These are phyloP conservation scores for Heptranchias perlo DNA, from an alignment of 2,113 vertebrate species.

Conservation along the genomic window DNA sequence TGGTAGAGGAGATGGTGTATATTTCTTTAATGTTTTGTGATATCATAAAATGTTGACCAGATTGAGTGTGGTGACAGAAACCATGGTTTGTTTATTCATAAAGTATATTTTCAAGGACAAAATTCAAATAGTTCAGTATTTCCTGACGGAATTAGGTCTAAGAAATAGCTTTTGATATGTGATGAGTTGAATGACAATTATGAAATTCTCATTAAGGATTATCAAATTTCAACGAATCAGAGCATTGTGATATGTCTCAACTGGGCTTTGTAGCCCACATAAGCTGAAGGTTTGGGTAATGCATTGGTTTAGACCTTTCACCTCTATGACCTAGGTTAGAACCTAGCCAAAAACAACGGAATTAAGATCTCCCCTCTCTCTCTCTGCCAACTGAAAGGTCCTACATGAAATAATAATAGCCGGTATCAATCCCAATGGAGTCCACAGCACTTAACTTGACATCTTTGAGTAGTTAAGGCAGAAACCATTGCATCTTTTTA, in stretches of 20 bases:
- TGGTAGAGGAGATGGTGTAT: neutral
- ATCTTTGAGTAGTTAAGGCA: neutral
- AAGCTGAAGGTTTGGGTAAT: neutral
- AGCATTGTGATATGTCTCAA: neutral
- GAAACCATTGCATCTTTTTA: neutral
- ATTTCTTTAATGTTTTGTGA: neutral
- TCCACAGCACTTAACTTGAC: neutral
- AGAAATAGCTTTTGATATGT: neutral
- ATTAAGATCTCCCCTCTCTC: neutral
- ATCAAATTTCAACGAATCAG: neutral
- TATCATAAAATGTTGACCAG: neutral
- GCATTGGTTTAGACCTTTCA: neutral
- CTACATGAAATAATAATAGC: neutral
- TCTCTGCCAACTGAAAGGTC: neutral
- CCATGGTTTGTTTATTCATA: neutral
- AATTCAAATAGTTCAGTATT: neutral
- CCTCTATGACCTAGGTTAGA: neutral
- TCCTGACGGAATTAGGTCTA: neutral
- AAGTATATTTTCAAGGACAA: neutral
- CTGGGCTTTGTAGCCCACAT: neutral
- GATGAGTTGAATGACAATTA: neutral
- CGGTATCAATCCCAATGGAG: neutral
- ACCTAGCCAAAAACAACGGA: neutral
- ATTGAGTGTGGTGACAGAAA: neutral
- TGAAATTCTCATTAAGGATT: slow-evolving; percentile 4